Conservation (phyloP, 1,140 invertebrate genomes). For the Brachionus rubens region DNA sequence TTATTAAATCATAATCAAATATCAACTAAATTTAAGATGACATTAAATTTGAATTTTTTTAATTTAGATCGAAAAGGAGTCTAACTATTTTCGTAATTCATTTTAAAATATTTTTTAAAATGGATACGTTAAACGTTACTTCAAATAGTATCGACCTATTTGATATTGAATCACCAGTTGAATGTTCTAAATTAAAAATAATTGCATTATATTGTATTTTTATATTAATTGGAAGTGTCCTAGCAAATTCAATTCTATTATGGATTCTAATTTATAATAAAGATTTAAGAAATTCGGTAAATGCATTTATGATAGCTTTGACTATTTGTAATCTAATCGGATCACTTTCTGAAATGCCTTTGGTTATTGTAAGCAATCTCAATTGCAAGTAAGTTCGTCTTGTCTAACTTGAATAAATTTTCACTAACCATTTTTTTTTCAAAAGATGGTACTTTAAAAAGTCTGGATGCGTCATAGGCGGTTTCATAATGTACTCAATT, state of each 20-base stretch:
- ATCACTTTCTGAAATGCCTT: neutral
- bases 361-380: neutral
- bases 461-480: neutral
- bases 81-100: too few species aligned
- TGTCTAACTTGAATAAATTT: too few species aligned
- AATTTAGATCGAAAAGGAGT: too few species aligned
- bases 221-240: neutral
- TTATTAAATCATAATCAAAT: too few species aligned
- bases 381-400: conserved; percentile 26
- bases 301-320: neutral
- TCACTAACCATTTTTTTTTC: too few species aligned
- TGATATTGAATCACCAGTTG: too few species aligned
- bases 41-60: too few species aligned
- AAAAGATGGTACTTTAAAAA: conserved; percentile 13
- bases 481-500: conserved; percentile 27
- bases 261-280: neutral
- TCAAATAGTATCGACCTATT: too few species aligned
- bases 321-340: conserved; percentile 22
- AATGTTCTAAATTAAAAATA: too few species aligned
- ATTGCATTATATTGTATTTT: neutral
- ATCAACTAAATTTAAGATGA: too few species aligned
- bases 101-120: too few species aligned
- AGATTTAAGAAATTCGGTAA: neutral
- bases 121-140: too few species aligned
- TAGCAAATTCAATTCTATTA: conserved; percentile 1